Evolutionary conservation across 2,797 vertebrate species (phyloP), one percentile per base, ranked within the genome.

Genomic region (Vireo griseus): DNA sequence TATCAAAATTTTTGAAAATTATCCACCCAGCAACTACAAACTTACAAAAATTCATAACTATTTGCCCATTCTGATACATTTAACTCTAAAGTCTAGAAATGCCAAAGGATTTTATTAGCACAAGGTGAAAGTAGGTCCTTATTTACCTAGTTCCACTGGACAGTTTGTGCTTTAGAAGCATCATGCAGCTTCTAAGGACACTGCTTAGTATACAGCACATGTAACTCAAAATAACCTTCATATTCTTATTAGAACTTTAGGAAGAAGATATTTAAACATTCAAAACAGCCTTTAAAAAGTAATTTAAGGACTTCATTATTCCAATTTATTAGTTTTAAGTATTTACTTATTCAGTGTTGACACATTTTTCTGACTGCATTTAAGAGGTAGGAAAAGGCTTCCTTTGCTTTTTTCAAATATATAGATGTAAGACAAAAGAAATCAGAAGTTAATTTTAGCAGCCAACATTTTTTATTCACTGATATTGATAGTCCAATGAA

Each of bases 91-190:
- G 31, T 58, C 76, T 75, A 55, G 5, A 72, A 87, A 68, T 7
- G 44, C 22, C 14, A 93, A 95, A 91, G 77, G 66, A 95, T 80
- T 96, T 96, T 90, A 95, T 51, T 91, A 96, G 58, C 55, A 79
- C 42, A 93, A 61, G 71, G 58, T 80, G 61, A 91, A 92, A 86
- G 50, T 75, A 89, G 66, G 47, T 52, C 86, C 66, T 73, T 77
- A 39, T 72, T 88, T 80, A 72, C 50, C 44, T 40, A 51, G 1
- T 51, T 86, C 63, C 51, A 76, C 24, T 48, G 25, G 54, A 37
- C 39, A 72, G 40, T 81, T 54, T 69, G 37, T 44, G 40, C n/a
- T 81, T 90, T 40, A 71, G 58, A 95, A 86, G 69, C 40, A 77
- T 19, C 52, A 65, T 4, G 15, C 40, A 51, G 6, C 11, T 80